Percentiles rank a stretch among this genome's conserved stretches.
Conservation (phyloP, 2,113 vertebrate genomes). For the Malurus alboscapulatus region DNA sequence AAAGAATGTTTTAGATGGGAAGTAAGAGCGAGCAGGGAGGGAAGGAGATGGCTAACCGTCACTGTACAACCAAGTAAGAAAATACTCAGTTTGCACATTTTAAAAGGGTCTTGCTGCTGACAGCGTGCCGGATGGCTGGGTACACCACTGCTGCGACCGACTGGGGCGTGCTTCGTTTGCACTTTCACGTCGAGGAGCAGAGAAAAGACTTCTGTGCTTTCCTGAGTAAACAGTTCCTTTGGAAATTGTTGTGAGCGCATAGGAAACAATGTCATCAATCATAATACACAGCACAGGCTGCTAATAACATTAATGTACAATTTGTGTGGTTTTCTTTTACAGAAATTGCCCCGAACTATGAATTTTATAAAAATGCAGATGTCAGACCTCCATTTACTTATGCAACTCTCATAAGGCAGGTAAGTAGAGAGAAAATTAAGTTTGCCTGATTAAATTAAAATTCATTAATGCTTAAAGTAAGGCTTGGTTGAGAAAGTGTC, state of each 20-base stretch:
- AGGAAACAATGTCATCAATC: conserved; percentile 28
- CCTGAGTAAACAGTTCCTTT: conserved; percentile 41
- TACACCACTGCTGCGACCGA: not conserved
- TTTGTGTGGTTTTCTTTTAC: conserved; percentile 81
- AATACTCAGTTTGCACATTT: conserved; percentile 28
- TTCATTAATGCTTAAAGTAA: conserved; percentile 87
- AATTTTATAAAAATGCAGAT: conserved; percentile 99
- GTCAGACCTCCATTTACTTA: conserved; percentile 99
- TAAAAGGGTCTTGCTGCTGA: conserved; percentile 34
- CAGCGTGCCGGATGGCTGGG: conserved; percentile 33
- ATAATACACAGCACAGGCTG: conserved; percentile 64
- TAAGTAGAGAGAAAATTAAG: conserved; percentile 92
- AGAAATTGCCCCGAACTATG: conserved; percentile 99
- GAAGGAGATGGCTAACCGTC: not conserved
- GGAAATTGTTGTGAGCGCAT: conserved; percentile 31
- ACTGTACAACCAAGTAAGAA: not conserved
- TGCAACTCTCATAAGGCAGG: conserved; percentile 99
- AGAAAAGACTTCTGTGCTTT: conserved; percentile 44
- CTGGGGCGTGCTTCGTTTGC: conserved; percentile 41
- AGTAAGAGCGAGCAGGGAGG: not conserved
- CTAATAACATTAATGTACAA: conserved; percentile 75
- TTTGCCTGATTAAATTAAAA: conserved; percentile 92
- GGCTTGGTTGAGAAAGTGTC: conserved; percentile 74
- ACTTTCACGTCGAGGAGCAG: not conserved
- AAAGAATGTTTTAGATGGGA: not conserved